Conservation (phyloP, 2,888 invertebrate species). For the Diarsia mendica region DNA sequence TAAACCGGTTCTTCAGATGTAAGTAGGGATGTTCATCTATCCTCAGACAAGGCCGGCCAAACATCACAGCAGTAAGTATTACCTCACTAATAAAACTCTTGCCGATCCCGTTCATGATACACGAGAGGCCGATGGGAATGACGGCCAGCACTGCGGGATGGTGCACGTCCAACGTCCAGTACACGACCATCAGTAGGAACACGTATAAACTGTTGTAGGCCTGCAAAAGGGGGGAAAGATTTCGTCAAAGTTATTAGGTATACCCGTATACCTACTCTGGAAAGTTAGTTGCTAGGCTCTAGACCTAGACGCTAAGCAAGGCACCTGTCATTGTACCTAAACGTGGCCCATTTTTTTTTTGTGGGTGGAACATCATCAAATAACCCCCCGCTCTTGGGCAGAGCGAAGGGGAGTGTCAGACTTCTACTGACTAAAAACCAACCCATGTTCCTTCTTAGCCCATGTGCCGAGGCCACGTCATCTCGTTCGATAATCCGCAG, state of each 20-base stretch:
- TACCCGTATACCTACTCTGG: no score
- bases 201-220: conserved; percentile 77
- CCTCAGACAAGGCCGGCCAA: neutral
- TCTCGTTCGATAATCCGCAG: no score
- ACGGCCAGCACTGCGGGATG: conserved; percentile 77
- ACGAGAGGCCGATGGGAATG: conserved; percentile 74
- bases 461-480: no score
- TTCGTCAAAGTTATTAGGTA: neutral
- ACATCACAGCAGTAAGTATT: neutral
- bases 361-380: no score
- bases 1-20: neutral
- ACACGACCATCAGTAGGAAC: conserved; percentile 75
- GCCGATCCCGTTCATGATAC: conserved; percentile 67
- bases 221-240: conserved; percentile 50
- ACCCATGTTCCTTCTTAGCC: no score
- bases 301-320: neutral
- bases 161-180: conserved; percentile 76
- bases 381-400: no score
- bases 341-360: no score
- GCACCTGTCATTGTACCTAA: no score
- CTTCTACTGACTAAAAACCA: no score
- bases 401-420: no score
- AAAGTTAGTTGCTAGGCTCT: neutral
- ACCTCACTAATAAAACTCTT: conserved; percentile 70
- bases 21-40: neutral